Evolutionary conservation across 2,113 vertebrate genomes (phyloP).

Genomic region (Pelobates fuscus): DNA sequence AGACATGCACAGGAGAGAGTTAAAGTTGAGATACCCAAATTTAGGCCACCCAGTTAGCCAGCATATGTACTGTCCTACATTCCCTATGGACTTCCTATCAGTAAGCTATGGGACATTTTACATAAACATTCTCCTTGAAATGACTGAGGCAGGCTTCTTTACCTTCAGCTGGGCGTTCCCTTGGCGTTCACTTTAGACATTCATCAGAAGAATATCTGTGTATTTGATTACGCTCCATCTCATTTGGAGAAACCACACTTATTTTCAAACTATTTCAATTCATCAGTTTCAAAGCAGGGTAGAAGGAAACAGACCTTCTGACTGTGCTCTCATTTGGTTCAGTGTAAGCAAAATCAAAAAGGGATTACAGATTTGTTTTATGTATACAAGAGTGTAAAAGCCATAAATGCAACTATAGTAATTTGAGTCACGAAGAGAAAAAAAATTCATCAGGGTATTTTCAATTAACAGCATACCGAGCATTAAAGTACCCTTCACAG

Average conservation of each 20-base stretch:
- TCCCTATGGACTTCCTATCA: slow-evolving; percentile 5
- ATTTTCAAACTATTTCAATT: slow-evolving; percentile 41
- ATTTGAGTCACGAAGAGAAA: slow-evolving; percentile 30
- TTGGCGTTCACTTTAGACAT: slow-evolving; percentile 35
- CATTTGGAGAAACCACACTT: slow-evolving; percentile 33
- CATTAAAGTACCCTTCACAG: slow-evolving; percentile 39
- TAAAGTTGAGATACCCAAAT: slow-evolving; percentile 24
- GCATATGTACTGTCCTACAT: slow-evolving; percentile 35
- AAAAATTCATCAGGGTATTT: slow-evolving; percentile 16
- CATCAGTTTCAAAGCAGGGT: slow-evolving; percentile 43
- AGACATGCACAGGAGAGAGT: not conserved
- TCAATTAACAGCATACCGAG: not conserved
- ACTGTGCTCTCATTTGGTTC: slow-evolving; percentile 4
- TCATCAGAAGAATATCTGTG: slow-evolving; percentile 38
- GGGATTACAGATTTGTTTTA: slow-evolving; percentile 29
- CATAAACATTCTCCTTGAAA: slow-evolving; percentile 15
- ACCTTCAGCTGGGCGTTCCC: slow-evolving; percentile 21
- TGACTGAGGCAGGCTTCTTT: slow-evolving; percentile 27
- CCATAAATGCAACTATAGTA: slow-evolving; percentile 21
- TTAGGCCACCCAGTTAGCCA: slow-evolving; percentile 42
- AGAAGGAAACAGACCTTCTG: slow-evolving; percentile 40
- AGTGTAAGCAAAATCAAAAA: slow-evolving; percentile 40
- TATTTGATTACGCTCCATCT: slow-evolving; percentile 46
- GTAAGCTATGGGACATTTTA: slow-evolving; percentile 17
- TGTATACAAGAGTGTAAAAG: slow-evolving; percentile 38